Evolutionary conservation across 2,113 vertebrate genomes (phyloP), one percentile per base, ranked within the genome.

Genomic region (Origma solitaria): DNA sequence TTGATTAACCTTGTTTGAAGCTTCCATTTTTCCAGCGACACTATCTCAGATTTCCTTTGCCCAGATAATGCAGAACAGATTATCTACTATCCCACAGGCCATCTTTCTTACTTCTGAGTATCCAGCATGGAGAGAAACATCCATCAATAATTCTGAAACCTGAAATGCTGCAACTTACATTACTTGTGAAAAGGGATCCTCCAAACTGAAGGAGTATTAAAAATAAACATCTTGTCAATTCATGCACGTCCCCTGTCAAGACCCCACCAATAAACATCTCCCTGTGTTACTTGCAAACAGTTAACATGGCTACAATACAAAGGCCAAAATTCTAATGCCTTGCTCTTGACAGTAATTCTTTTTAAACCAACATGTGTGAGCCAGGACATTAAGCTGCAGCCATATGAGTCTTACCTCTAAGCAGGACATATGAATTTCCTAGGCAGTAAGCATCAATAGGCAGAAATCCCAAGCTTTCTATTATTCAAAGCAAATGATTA

Each of bases 131-230:
- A 45, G 31, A 57, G 68, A 65, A 84, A 62, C 2, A 45, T 12
- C 8, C 30, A 9, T 44, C 21, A 77, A 37, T 44, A 44, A 37
- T 58, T 44, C 27, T 24, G 42, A 91, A 83, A 57, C 37, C 31
- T 10, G 69, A 17, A 78, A 65, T 4, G 3, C 13, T 11, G 37
- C 11, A 82, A 66, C 5, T 60, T 82, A 11, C 6, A 51, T 72
- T n/a, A 35, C 25, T 72, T 65, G 11, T n/a, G 71, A 88, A 60
- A 0, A 4, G 1, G 2, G 2, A 2, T 56, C 72, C 75, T 57
- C 45, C 20, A 65, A 64, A 65, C 8, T 11, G 14, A 89, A 58
- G 19, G 8, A 23, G 0, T 44, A 65, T 27, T 56, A 45, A 56
- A 89, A 80, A 42, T 5, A 25, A 11, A 6, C 2, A 12, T 44